A percentile compares a stretch with the other conserved stretches of the same genome.
phyloP scores from a whole-genome alignment of 1,140 invertebrate species.

The Drosophila equinoxialis region DNA sequence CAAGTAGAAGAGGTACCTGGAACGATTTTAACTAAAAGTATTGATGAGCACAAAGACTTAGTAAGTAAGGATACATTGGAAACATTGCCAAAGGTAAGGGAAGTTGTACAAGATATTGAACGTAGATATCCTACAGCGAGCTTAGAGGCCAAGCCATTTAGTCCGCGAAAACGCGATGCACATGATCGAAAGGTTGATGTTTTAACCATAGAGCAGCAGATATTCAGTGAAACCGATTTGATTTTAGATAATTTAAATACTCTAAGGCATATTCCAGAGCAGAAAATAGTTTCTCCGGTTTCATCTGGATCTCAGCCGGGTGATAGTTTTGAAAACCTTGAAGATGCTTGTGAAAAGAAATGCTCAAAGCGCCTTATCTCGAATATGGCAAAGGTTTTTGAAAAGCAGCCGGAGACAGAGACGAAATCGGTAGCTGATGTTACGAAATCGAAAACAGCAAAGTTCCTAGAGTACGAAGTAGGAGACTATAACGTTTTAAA shows the following conservation, averaged over 20 bases:
- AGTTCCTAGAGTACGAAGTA: slow-evolving; percentile 57
- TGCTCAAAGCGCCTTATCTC: slow-evolving; percentile 64
- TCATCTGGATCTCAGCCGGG: slow-evolving; percentile 31
- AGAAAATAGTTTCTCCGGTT: slow-evolving; percentile 48
- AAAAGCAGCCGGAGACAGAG: slow-evolving; percentile 27
- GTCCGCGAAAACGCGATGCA: slow-evolving; percentile 51
- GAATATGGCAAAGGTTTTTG: slow-evolving; percentile 50
- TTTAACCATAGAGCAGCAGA: slow-evolving; percentile 63
- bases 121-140: slow-evolving; percentile 50
- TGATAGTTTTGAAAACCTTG: slow-evolving; percentile 53
- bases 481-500: slow-evolving; percentile 27
- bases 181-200: slow-evolving; percentile 53
- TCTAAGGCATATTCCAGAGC: slow-evolving; percentile 6
- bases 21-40: slow-evolving; percentile 57
- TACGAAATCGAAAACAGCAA: slow-evolving; percentile 43
- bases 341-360: slow-evolving; percentile 58
- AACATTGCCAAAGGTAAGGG: slow-evolving; percentile 63
- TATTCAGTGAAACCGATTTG: slow-evolving; percentile 69
- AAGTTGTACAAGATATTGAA: slow-evolving; percentile 72
- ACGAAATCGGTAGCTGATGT: slow-evolving; percentile 1
- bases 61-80: slow-evolving; percentile 56
- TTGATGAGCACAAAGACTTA: slow-evolving; percentile 60
- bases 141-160: slow-evolving; percentile 72
- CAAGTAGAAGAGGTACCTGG: slow-evolving; percentile 66
- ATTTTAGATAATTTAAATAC: slow-evolving; percentile 56